Conservation (phyloP, 2,113 vertebrate species). For the Clarias gariepinus region DNA sequence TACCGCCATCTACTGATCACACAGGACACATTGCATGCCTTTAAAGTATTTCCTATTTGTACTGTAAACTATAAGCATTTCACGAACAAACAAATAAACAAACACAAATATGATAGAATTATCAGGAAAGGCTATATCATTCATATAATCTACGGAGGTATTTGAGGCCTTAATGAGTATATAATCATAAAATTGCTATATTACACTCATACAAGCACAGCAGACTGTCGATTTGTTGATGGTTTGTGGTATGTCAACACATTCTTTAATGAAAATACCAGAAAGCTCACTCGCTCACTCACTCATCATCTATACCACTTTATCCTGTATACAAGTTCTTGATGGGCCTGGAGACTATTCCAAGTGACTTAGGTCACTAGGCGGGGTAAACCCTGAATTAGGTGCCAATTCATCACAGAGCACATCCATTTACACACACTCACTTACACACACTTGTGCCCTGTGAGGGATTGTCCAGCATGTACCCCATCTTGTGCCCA, state of each 20-base stretch:
- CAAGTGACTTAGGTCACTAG: no score
- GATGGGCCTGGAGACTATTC: no score
- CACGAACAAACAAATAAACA: not conserved
- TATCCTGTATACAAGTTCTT: no score
- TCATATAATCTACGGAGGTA: not conserved
- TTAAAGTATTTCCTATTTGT: not conserved
- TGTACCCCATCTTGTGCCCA: no score
- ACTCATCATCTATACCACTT: no score
- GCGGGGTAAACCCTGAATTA: no score
- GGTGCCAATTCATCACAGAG: no score
- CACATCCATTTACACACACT: no score
- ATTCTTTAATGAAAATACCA: not conserved
- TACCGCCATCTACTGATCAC: conserved; percentile 11
- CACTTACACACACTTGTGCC: no score
- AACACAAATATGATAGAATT: not conserved
- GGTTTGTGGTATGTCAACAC: not conserved
- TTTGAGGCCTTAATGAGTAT: not conserved
- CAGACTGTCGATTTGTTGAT: not conserved
- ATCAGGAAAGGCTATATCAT: not conserved
- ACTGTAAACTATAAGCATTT: not conserved
- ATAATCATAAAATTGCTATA: not conserved
- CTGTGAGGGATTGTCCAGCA: no score
- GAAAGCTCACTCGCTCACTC: not conserved
- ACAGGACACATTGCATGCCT: not conserved
- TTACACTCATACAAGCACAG: not conserved